A percentile compares a stretch with the other conserved stretches of the same genome.
phyloP scores from a whole-genome alignment of 2,888 invertebrate species.

The Drosophila paracracens region DNA sequence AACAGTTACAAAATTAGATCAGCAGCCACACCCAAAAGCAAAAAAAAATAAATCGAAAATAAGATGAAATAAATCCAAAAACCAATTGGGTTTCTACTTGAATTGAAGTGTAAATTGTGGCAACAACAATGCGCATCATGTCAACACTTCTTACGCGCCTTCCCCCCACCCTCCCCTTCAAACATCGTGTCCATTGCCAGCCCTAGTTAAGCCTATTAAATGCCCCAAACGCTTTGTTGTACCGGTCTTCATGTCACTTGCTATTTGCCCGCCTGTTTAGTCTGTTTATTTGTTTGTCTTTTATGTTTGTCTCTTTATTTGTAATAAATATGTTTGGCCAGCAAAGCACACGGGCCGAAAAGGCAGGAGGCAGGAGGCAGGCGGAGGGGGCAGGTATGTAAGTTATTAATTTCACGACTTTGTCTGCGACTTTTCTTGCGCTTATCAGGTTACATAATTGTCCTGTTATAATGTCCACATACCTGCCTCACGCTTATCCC shows the following conservation, averaged over 20 bases:
- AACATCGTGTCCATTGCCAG: neutral
- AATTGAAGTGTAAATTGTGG: slow-evolving; percentile 63
- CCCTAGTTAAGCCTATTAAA: slow-evolving; percentile 76
- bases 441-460: slow-evolving; percentile 79
- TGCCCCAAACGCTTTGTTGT: slow-evolving; percentile 75
- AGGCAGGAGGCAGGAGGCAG: neutral
- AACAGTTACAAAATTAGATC: slow-evolving; percentile 39
- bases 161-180: neutral
- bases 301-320: slow-evolving; percentile 79
- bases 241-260: slow-evolving; percentile 56
- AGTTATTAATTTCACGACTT: slow-evolving; percentile 76
- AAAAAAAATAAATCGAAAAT: slow-evolving; percentile 19
- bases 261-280: slow-evolving; percentile 51
- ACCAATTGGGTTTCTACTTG: slow-evolving; percentile 51
- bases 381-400: neutral
- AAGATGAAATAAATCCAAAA: slow-evolving; percentile 31
- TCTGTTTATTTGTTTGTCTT: slow-evolving; percentile 73
- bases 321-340: slow-evolving; percentile 73
- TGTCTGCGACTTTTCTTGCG: slow-evolving; percentile 60
- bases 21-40: slow-evolving; percentile 32
- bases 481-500: slow-evolving; percentile 3
- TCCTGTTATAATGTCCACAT: slow-evolving; percentile 57
- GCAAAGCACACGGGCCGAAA: slow-evolving; percentile 1
- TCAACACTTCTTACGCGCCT: slow-evolving; percentile 59
- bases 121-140: slow-evolving; percentile 45